Base-by-base conservation (phyloP, 2,113 vertebrate genomes). In the Salvelinus namaycush region DNA sequence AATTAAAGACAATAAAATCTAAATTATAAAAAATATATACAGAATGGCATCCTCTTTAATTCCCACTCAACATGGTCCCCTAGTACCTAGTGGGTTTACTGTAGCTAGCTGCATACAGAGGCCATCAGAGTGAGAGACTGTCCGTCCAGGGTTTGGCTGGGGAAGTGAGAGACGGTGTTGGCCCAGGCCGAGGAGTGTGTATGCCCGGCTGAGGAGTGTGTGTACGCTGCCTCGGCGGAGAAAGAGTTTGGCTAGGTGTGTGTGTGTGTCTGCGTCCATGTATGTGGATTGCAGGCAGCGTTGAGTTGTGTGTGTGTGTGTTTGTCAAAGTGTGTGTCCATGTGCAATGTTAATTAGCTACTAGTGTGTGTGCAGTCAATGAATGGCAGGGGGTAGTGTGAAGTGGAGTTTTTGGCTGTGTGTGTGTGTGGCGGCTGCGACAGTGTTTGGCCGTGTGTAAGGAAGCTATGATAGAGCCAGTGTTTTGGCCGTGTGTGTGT, bases 361-460 rank as follows among this genome's bases (percentile, higher is more conserved):
- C 9, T 68, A n/a, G 68, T 67, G 65, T 18, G 24, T 67, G 66
- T 70, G 39, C 44, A n/a, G 39, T 81, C 86, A 88, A 85, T 81
- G 75, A 88, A 89, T 79, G 87, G 83, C 82, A 8, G 59, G 20
- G 7, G 12, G 81, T 68, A 71, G 79, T 84, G 87, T 88, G 84
- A 86, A 87, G 80, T 80, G 83, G 68, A 83, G 79, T 85, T 82
- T 87, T 89, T 88, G 86, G 88, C 88, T 86, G 83, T 84, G 84
- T 74, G 71, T 24, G 74, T 78, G 80, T 76, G 86, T 74, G 80
- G 74, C 73, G 83, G 81, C 70, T 84, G 81, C 77, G 79, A 81
- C 72, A 75, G 83, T 81, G 72, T 89, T 89, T 89, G 87, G 65
- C 65, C 76, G 74, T 79, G 81, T 74, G 80, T 77, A 68, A 79